A percentile compares a stretch with the other conserved stretches of the same genome.
Conservation (phyloP, 2,113 vertebrate genomes). For the Rhea pennata region DNA sequence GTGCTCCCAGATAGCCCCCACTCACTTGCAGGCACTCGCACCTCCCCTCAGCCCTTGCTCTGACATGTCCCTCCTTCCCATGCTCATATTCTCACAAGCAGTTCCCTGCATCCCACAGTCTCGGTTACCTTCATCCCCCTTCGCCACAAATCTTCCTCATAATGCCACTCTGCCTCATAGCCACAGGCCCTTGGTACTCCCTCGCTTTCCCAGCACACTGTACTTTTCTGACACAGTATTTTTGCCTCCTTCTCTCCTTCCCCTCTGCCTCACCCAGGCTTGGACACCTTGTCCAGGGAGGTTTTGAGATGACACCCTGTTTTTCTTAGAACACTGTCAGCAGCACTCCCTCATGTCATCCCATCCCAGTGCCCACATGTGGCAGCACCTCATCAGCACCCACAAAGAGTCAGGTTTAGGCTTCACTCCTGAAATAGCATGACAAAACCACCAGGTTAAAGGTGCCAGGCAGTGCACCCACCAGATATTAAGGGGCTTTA, state of each 20-base stretch:
- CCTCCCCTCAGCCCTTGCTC: fast-evolving
- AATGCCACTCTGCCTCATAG: not conserved
- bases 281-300: not conserved
- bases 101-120: too few species aligned
- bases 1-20: not conserved
- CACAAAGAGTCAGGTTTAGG: not conserved
- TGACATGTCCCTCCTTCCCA: not conserved
- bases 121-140: not conserved
- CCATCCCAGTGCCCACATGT: not conserved
- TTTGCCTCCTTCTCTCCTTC: not conserved
- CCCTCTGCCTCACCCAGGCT: not conserved
- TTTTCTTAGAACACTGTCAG: not conserved
- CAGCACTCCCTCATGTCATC: fast-evolving
- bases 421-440: not conserved
- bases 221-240: not conserved
- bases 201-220: not conserved
- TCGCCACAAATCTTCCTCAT: not conserved
- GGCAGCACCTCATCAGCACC: not conserved
- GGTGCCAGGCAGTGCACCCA: not conserved
- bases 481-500: not conserved
- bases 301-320: not conserved
- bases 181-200: not conserved
- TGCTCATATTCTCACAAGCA: fast-evolving
- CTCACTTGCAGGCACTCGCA: not conserved
- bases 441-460: not conserved